A percentile compares a stretch with the other conserved stretches of the same genome.
These are phyloP conservation scores for Formica selysi DNA, from an alignment of 1,140 invertebrate genomes.

Conservation along the genomic window DNA sequence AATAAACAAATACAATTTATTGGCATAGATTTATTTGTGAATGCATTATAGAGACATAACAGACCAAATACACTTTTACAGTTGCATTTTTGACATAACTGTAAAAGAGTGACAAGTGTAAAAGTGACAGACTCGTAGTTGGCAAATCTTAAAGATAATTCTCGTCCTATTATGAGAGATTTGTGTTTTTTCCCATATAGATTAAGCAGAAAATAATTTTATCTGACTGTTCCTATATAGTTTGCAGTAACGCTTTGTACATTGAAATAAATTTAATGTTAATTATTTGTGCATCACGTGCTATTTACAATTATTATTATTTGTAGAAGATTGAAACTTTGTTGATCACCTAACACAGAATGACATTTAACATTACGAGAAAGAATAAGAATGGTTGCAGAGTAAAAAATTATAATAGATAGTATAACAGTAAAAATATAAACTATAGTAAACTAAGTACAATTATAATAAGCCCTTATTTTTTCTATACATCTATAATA, in stretches of 20 bases:
- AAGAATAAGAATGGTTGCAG: conserved; percentile 5
- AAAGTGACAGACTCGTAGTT: no score
- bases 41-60: not conserved
- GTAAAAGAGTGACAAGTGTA: no score
- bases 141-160: no score
- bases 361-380: not conserved
- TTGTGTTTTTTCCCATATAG: no score
- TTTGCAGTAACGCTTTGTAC: conserved; percentile 12
- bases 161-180: no score
- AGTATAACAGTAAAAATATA: no score
- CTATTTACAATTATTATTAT: conserved; percentile 63
- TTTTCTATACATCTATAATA: not conserved
- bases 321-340: conserved; percentile 13
- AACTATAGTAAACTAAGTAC: no score
- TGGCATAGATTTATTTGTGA: conserved; percentile 22
- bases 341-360: not conserved
- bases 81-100: not conserved
- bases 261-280: not conserved
- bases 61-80: not conserved
- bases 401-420: conserved; percentile 8
- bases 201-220: not conserved
- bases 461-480: conserved; percentile 3
- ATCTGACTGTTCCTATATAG: not conserved
- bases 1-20: conserved; percentile 63
- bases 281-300: conserved; percentile 24